A percentile compares a stretch with the other conserved stretches of the same genome.
Conservation (phyloP, 1,140 invertebrate genomes). For the Hydropsyche tenuis region DNA sequence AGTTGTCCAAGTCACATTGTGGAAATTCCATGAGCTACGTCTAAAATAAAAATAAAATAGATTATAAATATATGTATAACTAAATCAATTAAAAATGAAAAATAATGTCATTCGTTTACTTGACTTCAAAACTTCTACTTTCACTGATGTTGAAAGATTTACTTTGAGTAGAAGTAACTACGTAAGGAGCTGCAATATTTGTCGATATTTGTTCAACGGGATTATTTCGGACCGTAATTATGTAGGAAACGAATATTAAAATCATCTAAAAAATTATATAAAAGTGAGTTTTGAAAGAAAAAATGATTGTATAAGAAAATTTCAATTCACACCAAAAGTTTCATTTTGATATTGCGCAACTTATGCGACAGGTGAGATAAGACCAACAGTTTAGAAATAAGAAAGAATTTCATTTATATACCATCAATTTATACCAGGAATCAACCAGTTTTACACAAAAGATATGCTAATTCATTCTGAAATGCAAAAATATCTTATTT, state of each 20-base stretch:
- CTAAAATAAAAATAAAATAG: neutral
- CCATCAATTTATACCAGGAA: slow-evolving; percentile 3
- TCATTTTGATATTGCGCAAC: neutral
- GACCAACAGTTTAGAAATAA: neutral
- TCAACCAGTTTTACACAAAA: slow-evolving; percentile 2
- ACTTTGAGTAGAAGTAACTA: neutral
- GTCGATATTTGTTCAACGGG: neutral
- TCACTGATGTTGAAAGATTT: slow-evolving; percentile 3
- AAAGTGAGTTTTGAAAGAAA: neutral
- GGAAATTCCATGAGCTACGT: neutral
- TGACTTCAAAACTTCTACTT: slow-evolving; percentile 9
- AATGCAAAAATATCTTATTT: slow-evolving; percentile 18
- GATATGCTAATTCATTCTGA: slow-evolving; percentile 3
- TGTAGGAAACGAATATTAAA: neutral
- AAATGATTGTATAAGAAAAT: neutral
- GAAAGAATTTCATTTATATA: slow-evolving; percentile 20
- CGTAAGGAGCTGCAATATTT: neutral
- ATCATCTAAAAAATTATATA: neutral
- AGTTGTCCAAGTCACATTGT: slow-evolving; percentile 9
- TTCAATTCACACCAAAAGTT: slow-evolving; percentile 1
- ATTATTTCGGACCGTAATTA: neutral
- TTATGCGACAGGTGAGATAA: neutral
- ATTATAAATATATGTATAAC: neutral
- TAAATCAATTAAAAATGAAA: neutral
- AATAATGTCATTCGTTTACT: neutral